Evolutionary conservation across 2,797 vertebrate species (phyloP).

Genomic region (Sylvia borin): DNA sequence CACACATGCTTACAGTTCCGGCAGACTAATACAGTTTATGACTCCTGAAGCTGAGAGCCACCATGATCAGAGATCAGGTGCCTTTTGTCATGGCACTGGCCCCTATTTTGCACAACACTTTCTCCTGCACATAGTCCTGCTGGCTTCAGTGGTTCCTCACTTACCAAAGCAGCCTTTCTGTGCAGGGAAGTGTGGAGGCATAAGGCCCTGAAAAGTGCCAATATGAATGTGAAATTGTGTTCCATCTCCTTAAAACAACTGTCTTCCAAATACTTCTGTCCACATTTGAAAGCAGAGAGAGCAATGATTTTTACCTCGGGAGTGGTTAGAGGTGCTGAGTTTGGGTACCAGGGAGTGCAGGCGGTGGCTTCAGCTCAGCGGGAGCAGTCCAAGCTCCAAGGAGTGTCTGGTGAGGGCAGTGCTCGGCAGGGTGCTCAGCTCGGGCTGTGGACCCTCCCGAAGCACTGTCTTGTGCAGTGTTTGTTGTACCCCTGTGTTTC

Average conservation of each 20-base stretch:
- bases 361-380: fast-evolving
- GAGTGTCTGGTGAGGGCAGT: background rate
- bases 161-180: background rate
- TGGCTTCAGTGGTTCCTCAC: background rate
- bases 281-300: background rate
- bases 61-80: background rate
- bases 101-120: background rate
- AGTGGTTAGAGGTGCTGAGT: background rate
- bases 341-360: background rate
- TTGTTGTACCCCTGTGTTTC: background rate
- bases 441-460: fast-evolving
- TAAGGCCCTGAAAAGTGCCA: background rate
- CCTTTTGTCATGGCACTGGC: background rate
- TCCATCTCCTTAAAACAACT: background rate
- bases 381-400: fast-evolving
- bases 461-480: background rate
- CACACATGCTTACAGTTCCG: background rate
- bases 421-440: background rate
- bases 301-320: background rate
- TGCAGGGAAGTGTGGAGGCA: background rate
- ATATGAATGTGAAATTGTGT: background rate
- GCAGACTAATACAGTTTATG: background rate
- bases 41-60: background rate
- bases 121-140: background rate
- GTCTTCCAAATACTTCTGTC: background rate